phyloP scores from a whole-genome alignment of 1,140 invertebrate species.

The Diorhabda carinulata region DNA sequence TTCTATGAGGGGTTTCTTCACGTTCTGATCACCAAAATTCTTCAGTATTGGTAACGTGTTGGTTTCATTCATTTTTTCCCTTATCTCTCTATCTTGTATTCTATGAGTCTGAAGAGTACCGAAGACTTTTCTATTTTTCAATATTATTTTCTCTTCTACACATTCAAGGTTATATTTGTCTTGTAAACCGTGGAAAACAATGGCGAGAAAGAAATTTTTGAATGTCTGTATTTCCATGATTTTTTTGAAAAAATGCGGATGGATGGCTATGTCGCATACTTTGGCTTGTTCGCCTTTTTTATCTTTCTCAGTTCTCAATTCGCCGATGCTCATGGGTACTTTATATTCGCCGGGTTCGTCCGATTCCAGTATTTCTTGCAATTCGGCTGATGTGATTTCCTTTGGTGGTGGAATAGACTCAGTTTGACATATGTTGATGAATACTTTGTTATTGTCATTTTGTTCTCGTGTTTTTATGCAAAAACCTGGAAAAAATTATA shows the following conservation, averaged over 20 bases:
- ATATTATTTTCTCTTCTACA: conserved; percentile 56
- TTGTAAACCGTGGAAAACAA: conserved; percentile 69
- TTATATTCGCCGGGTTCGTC: conserved; percentile 68
- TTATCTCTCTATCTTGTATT: conserved; percentile 63
- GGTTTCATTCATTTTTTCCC: conserved; percentile 48
- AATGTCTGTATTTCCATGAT: conserved; percentile 65
- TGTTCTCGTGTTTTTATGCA: conserved; percentile 76
- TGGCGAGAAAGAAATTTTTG: conserved; percentile 69
- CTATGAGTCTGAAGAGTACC: conserved; percentile 68
- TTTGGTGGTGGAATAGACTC: conserved; percentile 72
- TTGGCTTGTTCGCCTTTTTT: conserved; percentile 67
- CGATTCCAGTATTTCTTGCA: conserved; percentile 66
- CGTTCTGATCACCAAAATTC: conserved; percentile 49
- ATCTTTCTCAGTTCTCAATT: conserved; percentile 71
- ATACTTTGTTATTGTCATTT: conserved; percentile 66
- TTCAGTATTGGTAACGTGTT: conserved; percentile 32
- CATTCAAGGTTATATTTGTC: conserved; percentile 68
- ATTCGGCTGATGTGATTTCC: conserved; percentile 73
- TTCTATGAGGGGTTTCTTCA: conserved; percentile 36
- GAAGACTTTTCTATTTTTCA: conserved; percentile 61
- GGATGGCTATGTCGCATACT: conserved; percentile 75
- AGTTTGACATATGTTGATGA: conserved; percentile 76
- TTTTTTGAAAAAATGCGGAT: conserved; percentile 67
- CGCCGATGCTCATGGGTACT: conserved; percentile 86
- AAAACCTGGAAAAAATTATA: conserved; percentile 60